Evolutionary conservation across 37 sponge, comb jelly and placozoan genomes (phyloP).

Genomic region (Geodia barretti): DNA sequence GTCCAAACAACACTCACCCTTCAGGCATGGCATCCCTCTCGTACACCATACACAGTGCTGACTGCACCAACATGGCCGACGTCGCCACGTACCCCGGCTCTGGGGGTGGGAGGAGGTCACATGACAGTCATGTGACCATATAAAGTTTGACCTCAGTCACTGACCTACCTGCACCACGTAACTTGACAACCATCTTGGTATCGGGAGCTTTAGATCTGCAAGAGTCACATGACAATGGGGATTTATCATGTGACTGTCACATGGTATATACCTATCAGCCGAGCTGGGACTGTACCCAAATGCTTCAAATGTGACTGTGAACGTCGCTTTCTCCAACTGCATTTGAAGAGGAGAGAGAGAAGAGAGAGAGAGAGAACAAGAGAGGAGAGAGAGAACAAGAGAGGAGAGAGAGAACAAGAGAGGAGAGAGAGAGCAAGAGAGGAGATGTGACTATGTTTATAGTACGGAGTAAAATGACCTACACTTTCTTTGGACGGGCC

Average conservation of each 20-base stretch:
- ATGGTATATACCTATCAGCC: slow-evolving; percentile 31
- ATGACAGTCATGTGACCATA: not conserved
- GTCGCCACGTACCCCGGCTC: slow-evolving; percentile 81
- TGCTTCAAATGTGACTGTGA: slow-evolving; percentile 51
- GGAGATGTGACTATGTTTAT: too few species aligned
- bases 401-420: too few species aligned
- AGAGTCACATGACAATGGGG: not conserved
- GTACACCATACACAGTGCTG: slow-evolving; percentile 60
- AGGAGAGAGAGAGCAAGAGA: slow-evolving; percentile 4
- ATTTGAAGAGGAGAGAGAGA: not conserved
- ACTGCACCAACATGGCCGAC: slow-evolving; percentile 71
- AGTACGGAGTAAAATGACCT: too few species aligned
- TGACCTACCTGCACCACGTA: slow-evolving; percentile 38
- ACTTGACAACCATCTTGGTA: slow-evolving; percentile 32
- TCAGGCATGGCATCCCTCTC: slow-evolving; percentile 54
- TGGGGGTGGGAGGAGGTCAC: not conserved
- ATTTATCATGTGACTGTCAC: not conserved
- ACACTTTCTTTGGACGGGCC: slow-evolving; percentile 63
- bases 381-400: too few species aligned
- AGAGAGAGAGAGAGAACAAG: not conserved
- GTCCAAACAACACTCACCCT: too few species aligned
- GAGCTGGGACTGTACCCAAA: slow-evolving; percentile 50
- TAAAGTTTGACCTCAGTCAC: not conserved
- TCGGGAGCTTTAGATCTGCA: slow-evolving; percentile 16
- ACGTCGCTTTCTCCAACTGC: slow-evolving; percentile 56